These are phyloP conservation scores for Sebastes goodei DNA, from an alignment of 2,797 vertebrate species.

Conservation along the genomic window DNA sequence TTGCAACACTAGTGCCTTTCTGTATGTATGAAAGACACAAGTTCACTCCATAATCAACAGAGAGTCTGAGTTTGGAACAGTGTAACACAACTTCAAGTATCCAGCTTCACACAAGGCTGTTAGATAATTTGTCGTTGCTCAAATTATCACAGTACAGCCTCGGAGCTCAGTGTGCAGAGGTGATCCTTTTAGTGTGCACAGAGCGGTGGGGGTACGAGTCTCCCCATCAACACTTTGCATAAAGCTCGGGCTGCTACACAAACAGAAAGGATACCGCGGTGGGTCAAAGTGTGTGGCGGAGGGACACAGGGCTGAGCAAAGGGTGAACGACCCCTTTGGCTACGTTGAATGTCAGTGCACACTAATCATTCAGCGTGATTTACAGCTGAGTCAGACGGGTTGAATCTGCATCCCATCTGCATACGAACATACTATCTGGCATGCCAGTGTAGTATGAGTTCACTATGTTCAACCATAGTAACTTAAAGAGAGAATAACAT, in stretches of 20 bases:
- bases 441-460: constrained; percentile 62
- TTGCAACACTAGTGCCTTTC: constrained; percentile 5
- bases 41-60: not conserved
- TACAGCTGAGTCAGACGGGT: constrained; percentile 44
- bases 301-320: constrained; percentile 46
- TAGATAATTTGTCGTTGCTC: constrained; percentile 62
- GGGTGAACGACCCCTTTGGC: constrained; percentile 63
- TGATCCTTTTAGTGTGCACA: constrained; percentile 22
- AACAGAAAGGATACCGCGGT: constrained; percentile 39
- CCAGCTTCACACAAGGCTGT: constrained; percentile 25
- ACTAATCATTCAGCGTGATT: constrained; percentile 66
- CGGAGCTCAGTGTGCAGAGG: constrained; percentile 21
- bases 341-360: constrained; percentile 74
- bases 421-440: constrained; percentile 49
- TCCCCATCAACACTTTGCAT: constrained; percentile 47
- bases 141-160: constrained; percentile 57
- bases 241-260: constrained; percentile 43
- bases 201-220: not conserved
- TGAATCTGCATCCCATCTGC: constrained; percentile 41
- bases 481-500: constrained; percentile 25
- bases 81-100: constrained; percentile 11
- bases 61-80: constrained; percentile 13
- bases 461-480: constrained; percentile 62
- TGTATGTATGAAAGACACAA: constrained; percentile 12
- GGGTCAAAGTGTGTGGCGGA: constrained; percentile 52